A percentile compares a stretch with the other conserved stretches of the same genome.
Conservation (phyloP, 2,888 invertebrate species). For the Caenorhabditis parvicauda region DNA sequence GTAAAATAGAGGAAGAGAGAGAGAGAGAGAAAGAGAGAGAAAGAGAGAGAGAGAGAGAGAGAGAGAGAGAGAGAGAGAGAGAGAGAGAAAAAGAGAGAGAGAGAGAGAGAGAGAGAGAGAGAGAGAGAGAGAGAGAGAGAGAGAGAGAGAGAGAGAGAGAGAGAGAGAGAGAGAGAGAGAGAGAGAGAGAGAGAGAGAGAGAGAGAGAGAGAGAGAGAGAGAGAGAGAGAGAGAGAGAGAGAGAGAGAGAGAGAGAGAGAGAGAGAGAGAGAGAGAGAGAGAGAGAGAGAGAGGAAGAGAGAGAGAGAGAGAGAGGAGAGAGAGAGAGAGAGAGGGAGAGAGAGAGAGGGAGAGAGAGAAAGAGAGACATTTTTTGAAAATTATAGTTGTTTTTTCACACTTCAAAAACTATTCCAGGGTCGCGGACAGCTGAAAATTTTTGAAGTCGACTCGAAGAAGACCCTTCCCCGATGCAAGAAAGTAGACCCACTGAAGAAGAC, state of each 20-base stretch:
- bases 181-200: slow-evolving; percentile 5
- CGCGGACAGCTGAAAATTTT: not conserved
- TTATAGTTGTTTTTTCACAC: no score
- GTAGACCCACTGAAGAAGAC: no score
- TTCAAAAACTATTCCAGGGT: no score
- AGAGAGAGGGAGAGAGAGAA: no score
- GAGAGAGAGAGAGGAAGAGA: not conserved
- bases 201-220: not conserved
- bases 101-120: slow-evolving; percentile 1
- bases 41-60: slow-evolving; percentile 3
- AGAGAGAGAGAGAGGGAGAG: not conserved
- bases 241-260: not conserved
- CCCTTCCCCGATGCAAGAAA: not conserved
- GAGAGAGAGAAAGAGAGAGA: slow-evolving; percentile 1
- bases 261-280: not conserved
- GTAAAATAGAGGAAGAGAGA: not conserved
- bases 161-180: not conserved
- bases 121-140: slow-evolving; percentile 11
- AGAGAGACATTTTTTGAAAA: no score
- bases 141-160: slow-evolving; percentile 5
- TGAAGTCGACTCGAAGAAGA: not conserved
- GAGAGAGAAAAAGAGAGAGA: not conserved
- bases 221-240: slow-evolving; percentile 1
- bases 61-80: slow-evolving; percentile 1
- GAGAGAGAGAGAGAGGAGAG: not conserved